Conservation (phyloP, 2,888 invertebrate genomes). For the Falcaria lacertinaria region DNA sequence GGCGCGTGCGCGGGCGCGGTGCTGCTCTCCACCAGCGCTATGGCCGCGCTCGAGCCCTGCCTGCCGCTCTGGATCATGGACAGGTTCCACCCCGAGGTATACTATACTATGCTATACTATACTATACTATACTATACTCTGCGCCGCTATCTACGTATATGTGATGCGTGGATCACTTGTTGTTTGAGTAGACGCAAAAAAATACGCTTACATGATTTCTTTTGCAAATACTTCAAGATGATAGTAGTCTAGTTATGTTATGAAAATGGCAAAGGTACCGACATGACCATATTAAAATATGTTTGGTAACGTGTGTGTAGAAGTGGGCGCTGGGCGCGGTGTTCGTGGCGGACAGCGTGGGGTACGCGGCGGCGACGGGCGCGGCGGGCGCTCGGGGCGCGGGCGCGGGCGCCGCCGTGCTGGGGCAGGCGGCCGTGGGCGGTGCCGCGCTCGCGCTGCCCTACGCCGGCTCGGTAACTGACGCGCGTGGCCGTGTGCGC, state of each 20-base stretch:
- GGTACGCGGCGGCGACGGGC: constrained; percentile 59
- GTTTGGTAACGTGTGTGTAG: constrained; percentile 29
- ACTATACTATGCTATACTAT: too few relatives aligned
- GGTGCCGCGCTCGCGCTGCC: constrained; percentile 51
- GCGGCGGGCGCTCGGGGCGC: constrained; percentile 38
- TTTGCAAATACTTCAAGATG: too few relatives aligned
- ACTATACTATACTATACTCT: too few relatives aligned
- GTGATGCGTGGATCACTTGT: too few relatives aligned
- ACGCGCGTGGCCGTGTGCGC: constrained; percentile 8
- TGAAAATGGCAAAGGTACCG: too few relatives aligned
- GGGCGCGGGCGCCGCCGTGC: constrained; percentile 55
- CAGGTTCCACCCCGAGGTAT: constrained; percentile 44
- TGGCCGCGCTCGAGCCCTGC: constrained; percentile 69
- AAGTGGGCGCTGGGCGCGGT: constrained; percentile 60
- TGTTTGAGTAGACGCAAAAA: too few relatives aligned
- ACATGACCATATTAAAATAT: too few relatives aligned
- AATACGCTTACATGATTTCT: too few relatives aligned
- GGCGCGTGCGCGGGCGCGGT: constrained; percentile 59
- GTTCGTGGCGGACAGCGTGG: constrained; percentile 67
- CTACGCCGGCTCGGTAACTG: constrained; percentile 26
- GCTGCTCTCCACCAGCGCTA: constrained; percentile 59
- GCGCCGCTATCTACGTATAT: too few relatives aligned
- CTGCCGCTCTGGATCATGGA: constrained; percentile 59
- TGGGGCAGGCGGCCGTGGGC: constrained; percentile 47
- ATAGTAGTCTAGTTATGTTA: too few relatives aligned